These are phyloP conservation scores for Lamellibrachia columna DNA, from an alignment of 2,888 invertebrate genomes.

Conservation along the genomic window DNA sequence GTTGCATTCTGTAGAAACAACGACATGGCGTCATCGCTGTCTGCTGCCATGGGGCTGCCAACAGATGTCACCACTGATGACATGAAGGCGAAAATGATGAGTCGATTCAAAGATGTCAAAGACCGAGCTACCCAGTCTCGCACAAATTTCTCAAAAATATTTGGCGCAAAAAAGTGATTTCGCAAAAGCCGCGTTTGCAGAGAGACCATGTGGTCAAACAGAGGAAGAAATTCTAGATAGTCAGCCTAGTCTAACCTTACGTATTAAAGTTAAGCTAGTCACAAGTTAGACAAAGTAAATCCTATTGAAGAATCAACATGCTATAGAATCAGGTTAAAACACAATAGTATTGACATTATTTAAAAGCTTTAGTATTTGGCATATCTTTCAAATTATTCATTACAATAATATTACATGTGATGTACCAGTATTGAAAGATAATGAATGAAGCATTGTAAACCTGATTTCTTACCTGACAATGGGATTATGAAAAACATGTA, in stretches of 20 bases:
- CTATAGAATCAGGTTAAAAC: not conserved
- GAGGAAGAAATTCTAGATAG: not conserved
- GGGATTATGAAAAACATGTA: not conserved
- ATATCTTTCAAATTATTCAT: not conserved
- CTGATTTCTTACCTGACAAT: not conserved
- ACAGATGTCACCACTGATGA: slow-evolving; percentile 30
- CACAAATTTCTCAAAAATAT: slow-evolving; percentile 37
- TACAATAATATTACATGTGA: not conserved
- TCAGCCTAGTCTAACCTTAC: not conserved
- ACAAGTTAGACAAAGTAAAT: not conserved
- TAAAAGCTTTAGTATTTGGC: not conserved
- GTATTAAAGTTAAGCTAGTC: not conserved
- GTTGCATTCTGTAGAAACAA: not conserved
- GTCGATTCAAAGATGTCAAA: slow-evolving; percentile 38
- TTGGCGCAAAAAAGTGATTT: slow-evolving; percentile 30
- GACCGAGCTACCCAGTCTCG: slow-evolving; percentile 28
- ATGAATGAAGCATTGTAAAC: too few relatives aligned
- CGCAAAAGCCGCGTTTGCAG: not conserved
- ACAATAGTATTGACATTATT: not conserved
- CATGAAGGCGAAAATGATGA: slow-evolving; percentile 35
- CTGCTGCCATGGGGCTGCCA: not conserved
- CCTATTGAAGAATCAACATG: not conserved
- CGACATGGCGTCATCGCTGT: not conserved
- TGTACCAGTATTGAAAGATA: too few relatives aligned
- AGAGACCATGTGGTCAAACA: not conserved